Conservation (phyloP, 2,888 invertebrate genomes). For the Ochropleura leucogaster region DNA sequence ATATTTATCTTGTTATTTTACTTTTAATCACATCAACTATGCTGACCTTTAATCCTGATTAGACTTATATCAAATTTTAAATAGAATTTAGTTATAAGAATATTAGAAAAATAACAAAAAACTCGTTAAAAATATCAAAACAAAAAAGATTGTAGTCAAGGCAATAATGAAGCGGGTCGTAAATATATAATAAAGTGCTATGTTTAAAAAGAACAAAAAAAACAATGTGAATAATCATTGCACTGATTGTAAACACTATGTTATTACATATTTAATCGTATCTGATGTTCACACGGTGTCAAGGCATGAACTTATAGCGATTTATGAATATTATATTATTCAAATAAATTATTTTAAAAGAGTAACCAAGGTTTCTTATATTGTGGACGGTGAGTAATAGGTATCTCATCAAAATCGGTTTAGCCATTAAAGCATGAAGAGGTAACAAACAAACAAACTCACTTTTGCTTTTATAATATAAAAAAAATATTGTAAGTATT, state of each 20-base stretch:
- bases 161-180: not conserved
- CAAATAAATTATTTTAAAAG: too few relatives aligned
- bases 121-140: not conserved
- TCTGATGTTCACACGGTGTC: conserved; percentile 14
- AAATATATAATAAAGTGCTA: not conserved
- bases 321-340: not conserved
- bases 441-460: too few relatives aligned
- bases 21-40: not conserved
- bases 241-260: conserved; percentile 35
- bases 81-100: not conserved
- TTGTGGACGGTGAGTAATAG: too few relatives aligned
- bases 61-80: not conserved
- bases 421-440: too few relatives aligned
- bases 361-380: too few relatives aligned
- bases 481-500: too few relatives aligned
- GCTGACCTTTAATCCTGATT: not conserved
- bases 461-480: too few relatives aligned
- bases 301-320: not conserved
- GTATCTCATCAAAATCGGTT: too few relatives aligned
- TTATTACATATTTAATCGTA: conserved; percentile 53
- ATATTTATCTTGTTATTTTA: not conserved
- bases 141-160: not conserved
- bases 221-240: conserved; percentile 7
- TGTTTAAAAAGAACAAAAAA: conserved; percentile 8
- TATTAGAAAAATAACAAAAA: not conserved